Percentiles rank a stretch among this genome's conserved stretches.
Evolutionary conservation across 2,113 vertebrate species (phyloP).

Genomic region (Andinoacara biseriatus): DNA sequence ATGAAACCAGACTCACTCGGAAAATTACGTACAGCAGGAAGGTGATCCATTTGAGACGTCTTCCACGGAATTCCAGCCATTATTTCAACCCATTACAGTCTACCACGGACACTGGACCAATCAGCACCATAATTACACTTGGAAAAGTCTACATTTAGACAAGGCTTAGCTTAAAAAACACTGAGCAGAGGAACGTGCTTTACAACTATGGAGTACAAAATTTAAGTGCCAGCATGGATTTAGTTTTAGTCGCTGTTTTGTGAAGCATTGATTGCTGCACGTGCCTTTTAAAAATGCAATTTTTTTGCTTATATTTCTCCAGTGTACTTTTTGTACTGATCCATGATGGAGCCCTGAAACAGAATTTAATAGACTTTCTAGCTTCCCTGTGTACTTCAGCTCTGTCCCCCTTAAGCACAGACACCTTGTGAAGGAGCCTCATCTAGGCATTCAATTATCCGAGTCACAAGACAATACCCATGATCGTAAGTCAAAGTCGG

Average conservation of each 20-base stretch:
- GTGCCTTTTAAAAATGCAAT: not conserved
- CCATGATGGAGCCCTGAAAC: not conserved
- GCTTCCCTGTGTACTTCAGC: not conserved
- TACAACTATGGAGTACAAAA: not conserved
- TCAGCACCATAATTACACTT: conserved; percentile 1
- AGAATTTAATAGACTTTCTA: not conserved
- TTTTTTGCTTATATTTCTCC: not conserved
- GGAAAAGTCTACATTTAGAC: not conserved
- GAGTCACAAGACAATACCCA: not conserved
- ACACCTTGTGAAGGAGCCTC: not conserved
- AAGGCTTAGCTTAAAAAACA: not conserved
- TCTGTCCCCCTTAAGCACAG: not conserved
- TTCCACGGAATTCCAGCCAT: not conserved
- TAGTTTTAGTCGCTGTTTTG: not conserved
- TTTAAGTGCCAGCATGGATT: not conserved
- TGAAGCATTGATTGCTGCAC: not conserved
- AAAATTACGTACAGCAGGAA: conserved; percentile 45
- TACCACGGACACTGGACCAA: conserved; percentile 7
- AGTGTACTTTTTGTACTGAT: not conserved
- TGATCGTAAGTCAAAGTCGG: not conserved
- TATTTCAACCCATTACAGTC: conserved; percentile 3
- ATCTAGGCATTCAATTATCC: not conserved
- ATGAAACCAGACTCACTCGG: conserved; percentile 25
- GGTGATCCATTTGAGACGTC: conserved; percentile 31
- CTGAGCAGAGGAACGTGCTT: not conserved